phyloP scores from a whole-genome alignment of 1,140 invertebrate genomes.

The Aethina tumida region DNA sequence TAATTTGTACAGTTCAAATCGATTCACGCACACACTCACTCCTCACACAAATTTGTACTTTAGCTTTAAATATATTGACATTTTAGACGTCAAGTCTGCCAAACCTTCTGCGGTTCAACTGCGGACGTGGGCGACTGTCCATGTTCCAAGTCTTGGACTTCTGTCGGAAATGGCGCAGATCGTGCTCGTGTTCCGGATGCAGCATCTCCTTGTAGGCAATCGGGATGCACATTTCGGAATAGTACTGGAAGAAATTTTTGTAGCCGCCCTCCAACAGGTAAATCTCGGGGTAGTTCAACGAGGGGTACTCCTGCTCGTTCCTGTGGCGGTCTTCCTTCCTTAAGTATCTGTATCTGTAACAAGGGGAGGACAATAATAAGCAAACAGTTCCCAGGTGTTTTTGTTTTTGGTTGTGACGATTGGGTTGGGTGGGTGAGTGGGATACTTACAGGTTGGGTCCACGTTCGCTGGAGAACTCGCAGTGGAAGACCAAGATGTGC shows the following conservation, averaged over 20 bases:
- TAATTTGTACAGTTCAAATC: constrained; percentile 1
- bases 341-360: constrained; percentile 68
- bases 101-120: constrained; percentile 9
- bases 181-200: constrained; percentile 60
- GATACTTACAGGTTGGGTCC: constrained; percentile 56
- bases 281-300: constrained; percentile 84
- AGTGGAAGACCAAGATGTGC: constrained; percentile 90
- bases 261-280: constrained; percentile 95
- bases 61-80: constrained; percentile 1
- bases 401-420: not conserved
- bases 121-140: constrained; percentile 23
- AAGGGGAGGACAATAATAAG: not conserved
- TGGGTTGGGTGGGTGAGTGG: constrained; percentile 1
- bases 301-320: constrained; percentile 81
- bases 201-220: constrained; percentile 68
- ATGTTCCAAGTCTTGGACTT: constrained; percentile 68
- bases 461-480: constrained; percentile 94
- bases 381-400: not conserved
- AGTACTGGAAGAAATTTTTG: constrained; percentile 71
- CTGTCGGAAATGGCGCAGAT: constrained; percentile 61
- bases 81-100: constrained; percentile 16
- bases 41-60: constrained; percentile 13
- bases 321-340: constrained; percentile 71
- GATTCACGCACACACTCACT: not conserved
- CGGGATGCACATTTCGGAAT: constrained; percentile 66